Percentiles rank a stretch among this genome's conserved stretches.
Conservation (phyloP, 2,888 invertebrate genomes). For the Philopedon plagiatum region DNA sequence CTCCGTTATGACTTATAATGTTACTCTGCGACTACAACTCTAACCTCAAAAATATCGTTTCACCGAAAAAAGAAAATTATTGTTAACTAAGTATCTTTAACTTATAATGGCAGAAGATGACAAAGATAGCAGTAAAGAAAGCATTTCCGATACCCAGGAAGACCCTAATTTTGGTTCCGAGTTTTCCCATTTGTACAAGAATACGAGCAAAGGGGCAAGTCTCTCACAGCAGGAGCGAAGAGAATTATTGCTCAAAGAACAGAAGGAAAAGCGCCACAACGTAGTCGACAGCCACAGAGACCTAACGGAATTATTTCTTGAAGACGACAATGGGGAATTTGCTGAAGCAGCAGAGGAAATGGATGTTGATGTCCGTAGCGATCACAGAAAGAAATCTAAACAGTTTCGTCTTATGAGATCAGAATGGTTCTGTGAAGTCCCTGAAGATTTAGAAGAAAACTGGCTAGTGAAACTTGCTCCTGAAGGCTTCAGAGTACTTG, state of each 20-base stretch:
- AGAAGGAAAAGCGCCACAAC: conserved; percentile 72
- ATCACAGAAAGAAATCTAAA: neutral
- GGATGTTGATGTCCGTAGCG: conserved; percentile 27
- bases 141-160: neutral
- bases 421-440: conserved; percentile 93
- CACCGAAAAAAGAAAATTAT: neutral
- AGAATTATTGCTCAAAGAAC: conserved; percentile 70
- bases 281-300: conserved; percentile 71
- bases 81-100: no score
- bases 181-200: conserved; percentile 55
- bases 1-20: no score
- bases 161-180: conserved; percentile 18
- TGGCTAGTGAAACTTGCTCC: conserved; percentile 89
- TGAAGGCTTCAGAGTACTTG: conserved; percentile 84
- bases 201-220: conserved; percentile 40
- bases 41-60: neutral
- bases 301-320: conserved; percentile 69
- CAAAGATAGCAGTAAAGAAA: neutral
- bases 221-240: conserved; percentile 68
- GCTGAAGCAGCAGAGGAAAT: conserved; percentile 30
- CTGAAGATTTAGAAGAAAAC: conserved; percentile 79
- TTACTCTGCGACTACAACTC: no score
- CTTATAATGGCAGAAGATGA: neutral
- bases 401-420: conserved; percentile 81
- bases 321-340: conserved; percentile 57